phyloP scores from a whole-genome alignment of 2,797 vertebrate species.

The Pantherophis alleghaniensis region DNA sequence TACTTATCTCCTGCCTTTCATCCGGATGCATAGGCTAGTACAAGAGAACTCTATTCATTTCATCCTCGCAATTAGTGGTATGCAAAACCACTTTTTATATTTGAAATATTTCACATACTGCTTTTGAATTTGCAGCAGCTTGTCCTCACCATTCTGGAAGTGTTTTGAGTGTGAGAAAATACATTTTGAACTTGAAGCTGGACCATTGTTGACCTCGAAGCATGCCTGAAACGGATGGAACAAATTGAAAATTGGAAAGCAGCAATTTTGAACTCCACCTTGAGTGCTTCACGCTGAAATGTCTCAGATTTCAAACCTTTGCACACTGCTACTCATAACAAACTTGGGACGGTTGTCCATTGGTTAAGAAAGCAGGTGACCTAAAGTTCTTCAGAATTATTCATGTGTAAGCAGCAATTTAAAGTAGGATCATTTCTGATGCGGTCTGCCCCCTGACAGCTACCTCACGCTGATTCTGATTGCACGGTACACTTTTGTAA shows the following conservation, averaged over 20 bases:
- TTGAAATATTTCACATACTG: neutral
- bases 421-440: neutral
- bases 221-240: neutral
- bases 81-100: neutral
- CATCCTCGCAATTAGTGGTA: neutral
- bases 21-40: neutral
- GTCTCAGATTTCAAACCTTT: neutral
- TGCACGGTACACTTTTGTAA: neutral
- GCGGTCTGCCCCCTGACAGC: neutral
- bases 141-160: neutral
- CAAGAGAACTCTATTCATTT: neutral
- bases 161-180: neutral
- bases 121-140: neutral
- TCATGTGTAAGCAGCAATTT: neutral
- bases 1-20: neutral
- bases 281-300: neutral
- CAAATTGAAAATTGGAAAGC: neutral
- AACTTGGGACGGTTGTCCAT: neutral
- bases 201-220: neutral
- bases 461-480: neutral
- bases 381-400: neutral
- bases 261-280: neutral
- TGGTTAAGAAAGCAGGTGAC: neutral
- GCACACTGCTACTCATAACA: neutral
- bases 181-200: neutral